Conservation (phyloP, 2,797 vertebrate species). For the Pangasius krempfi region DNA sequence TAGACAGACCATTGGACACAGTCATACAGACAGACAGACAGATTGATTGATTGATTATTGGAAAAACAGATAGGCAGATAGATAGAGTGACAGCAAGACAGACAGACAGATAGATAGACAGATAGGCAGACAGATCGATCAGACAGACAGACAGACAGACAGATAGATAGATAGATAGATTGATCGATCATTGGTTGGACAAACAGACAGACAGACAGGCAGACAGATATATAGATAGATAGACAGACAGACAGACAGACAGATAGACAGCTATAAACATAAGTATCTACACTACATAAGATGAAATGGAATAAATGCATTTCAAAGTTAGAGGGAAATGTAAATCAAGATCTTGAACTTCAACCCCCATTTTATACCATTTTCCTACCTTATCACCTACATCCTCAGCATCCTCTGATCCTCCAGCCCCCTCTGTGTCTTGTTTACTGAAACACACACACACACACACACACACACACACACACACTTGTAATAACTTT, state of each 20-base stretch:
- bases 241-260: not conserved
- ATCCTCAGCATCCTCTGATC: conserved; percentile 44
- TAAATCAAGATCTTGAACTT: not conserved
- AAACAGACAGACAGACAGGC: not conserved
- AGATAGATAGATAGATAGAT: not conserved
- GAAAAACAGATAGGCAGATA: not conserved
- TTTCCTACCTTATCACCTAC: conserved; percentile 55
- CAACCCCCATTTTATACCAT: not conserved
- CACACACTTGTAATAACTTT: not conserved
- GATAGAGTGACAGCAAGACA: not conserved
- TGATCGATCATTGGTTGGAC: not conserved
- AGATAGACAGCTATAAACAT: not conserved
- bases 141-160: not conserved
- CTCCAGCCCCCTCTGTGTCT: conserved; percentile 48
- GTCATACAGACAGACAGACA: not conserved
- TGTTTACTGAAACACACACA: conserved; percentile 52
- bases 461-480: conserved; percentile 15
- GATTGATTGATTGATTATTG: no score
- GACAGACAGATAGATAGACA: not conserved
- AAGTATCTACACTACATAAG: not conserved
- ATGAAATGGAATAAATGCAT: not conserved
- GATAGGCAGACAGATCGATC: no score
- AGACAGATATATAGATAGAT: not conserved
- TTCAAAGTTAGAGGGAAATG: not conserved
- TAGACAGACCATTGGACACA: not conserved